phyloP scores from a whole-genome alignment of 2,888 invertebrate genomes.

The Steromphala cineraria region DNA sequence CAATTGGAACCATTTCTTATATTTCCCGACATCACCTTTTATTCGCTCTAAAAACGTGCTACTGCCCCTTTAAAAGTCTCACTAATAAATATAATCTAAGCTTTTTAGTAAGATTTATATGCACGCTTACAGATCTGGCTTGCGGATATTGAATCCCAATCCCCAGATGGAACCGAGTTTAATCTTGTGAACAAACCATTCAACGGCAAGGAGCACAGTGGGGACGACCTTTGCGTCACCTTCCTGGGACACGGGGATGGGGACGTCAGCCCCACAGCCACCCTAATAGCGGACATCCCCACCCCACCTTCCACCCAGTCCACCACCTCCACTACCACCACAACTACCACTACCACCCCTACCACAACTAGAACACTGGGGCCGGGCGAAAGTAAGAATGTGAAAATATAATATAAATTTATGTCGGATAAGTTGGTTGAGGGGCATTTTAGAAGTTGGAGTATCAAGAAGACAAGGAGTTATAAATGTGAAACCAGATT shows the following conservation, averaged over 20 bases:
- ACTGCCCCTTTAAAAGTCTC: no score
- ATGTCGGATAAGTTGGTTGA: no score
- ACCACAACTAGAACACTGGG: background rate
- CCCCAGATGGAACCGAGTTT: constrained; percentile 8
- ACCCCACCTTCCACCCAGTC: background rate
- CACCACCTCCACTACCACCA: background rate
- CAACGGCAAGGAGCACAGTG: background rate
- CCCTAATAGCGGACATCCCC: background rate
- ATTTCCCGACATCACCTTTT: no score
- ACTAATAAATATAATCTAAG: no score
- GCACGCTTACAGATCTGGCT: constrained; percentile 15
- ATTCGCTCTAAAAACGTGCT: no score
- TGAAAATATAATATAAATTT: no score
- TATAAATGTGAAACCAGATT: no score
- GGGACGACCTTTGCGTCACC: constrained; percentile 5
- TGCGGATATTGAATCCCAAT: constrained; percentile 10
- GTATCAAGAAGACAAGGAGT: no score
- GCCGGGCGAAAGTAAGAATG: background rate
- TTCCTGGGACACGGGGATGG: constrained; percentile 10
- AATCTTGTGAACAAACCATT: constrained; percentile 15
- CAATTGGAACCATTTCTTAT: no score
- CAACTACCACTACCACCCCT: background rate
- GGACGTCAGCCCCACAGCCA: background rate
- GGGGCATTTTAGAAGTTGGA: no score
- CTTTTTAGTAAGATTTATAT: no score